Evolutionary conservation across 2,113 vertebrate genomes (phyloP).

Genomic region (Recurvirostra avosetta): DNA sequence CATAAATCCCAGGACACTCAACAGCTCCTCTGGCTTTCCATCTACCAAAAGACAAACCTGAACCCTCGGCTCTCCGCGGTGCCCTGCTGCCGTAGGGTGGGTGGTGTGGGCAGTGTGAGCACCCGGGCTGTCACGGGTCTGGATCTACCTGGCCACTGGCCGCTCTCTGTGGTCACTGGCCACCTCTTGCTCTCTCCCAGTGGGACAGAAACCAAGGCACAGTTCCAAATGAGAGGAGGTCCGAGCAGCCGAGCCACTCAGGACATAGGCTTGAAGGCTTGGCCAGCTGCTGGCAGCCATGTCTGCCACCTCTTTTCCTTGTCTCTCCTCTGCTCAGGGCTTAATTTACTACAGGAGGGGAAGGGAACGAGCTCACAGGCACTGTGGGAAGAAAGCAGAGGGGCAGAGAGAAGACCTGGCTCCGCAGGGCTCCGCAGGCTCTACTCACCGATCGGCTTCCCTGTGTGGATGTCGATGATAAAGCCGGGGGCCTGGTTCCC

Average conservation of each 20-base stretch:
- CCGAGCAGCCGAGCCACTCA: neutral
- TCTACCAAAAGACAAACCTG: neutral
- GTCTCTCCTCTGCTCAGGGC: neutral
- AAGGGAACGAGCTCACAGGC: neutral
- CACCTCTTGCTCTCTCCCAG: neutral
- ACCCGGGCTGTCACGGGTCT: neutral
- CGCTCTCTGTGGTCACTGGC: neutral
- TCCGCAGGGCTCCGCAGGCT: fast-evolving
- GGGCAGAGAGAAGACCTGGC: neutral
- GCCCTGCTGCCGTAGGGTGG: neutral
- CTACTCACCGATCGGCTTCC: constrained; percentile 85
- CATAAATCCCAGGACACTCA: neutral
- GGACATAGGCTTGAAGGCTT: neutral
- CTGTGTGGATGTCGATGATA: constrained; percentile 88
- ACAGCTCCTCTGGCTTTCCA: neutral
- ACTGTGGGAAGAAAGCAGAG: neutral
- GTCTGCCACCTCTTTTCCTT: neutral
- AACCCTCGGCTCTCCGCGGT: neutral
- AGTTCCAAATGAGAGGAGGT: neutral
- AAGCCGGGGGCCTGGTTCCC: constrained; percentile 90
- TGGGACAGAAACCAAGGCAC: neutral
- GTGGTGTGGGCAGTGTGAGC: neutral
- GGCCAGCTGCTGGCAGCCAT: neutral
- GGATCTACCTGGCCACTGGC: neutral
- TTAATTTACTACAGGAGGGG: neutral